Conservation (phyloP, 2,113 vertebrate species). For the Lontra canadensis region DNA sequence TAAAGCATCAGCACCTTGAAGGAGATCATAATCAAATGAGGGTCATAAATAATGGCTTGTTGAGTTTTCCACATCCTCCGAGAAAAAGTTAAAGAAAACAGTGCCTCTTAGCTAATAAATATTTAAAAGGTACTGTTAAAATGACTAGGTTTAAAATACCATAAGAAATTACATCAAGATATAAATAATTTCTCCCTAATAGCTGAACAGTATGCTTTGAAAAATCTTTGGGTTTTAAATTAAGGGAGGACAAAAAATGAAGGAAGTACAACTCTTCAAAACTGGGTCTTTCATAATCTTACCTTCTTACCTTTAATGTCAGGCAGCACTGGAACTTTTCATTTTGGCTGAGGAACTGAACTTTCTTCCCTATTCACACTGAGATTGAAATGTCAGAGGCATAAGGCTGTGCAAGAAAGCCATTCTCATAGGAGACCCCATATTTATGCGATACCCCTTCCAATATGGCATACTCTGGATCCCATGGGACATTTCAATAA, state of each 20-base stretch:
- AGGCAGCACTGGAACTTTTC: not conserved
- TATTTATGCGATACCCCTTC: conserved; percentile 38
- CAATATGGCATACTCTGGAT: not conserved
- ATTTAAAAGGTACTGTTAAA: conserved; percentile 54
- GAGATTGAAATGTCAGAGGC: conserved; percentile 46
- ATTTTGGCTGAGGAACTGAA: not conserved
- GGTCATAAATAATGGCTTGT: conserved; percentile 11
- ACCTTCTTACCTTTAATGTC: not conserved
- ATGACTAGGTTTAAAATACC: conserved; percentile 51
- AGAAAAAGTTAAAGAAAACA: conserved; percentile 35
- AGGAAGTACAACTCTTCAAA: not conserved
- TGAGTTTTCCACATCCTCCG: not conserved
- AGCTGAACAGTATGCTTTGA: not conserved
- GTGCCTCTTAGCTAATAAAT: conserved; percentile 37
- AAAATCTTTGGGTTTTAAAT: conserved; percentile 24
- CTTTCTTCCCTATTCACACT: not conserved
- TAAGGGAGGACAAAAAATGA: not conserved
- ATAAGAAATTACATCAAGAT: conserved; percentile 46
- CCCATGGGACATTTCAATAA: conserved; percentile 17
- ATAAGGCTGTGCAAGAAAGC: not conserved
- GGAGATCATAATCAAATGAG: conserved; percentile 37
- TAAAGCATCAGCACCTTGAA: not conserved
- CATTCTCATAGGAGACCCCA: not conserved
- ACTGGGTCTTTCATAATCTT: not conserved
- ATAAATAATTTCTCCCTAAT: conserved; percentile 42